phyloP scores from a whole-genome alignment of 1,140 invertebrate species.

The Ephestia elutella region DNA sequence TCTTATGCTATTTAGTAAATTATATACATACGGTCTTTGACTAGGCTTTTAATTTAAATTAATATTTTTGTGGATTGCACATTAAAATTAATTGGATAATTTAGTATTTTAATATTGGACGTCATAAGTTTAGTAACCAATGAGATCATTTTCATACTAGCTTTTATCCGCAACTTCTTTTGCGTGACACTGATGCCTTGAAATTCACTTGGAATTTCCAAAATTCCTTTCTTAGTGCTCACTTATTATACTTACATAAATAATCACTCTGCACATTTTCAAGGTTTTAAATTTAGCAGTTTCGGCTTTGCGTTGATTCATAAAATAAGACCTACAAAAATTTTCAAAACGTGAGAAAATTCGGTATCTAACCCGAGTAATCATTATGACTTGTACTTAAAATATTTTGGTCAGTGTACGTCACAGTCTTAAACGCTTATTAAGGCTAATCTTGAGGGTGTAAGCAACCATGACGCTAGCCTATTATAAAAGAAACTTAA shows the following conservation, averaged over 20 bases:
- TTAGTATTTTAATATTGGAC: neutral
- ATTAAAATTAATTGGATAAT: conserved; percentile 1
- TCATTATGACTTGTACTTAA: conserved; percentile 2
- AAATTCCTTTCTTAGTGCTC: no score
- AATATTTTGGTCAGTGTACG: conserved; percentile 10
- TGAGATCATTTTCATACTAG: no score
- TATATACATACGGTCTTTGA: conserved; percentile 4
- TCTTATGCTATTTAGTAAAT: conserved; percentile 17
- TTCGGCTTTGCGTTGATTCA: no score
- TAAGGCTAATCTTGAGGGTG: conserved; percentile 45
- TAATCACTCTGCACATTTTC: no score
- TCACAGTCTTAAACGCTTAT: conserved; percentile 41
- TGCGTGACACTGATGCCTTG: no score
- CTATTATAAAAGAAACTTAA: conserved; percentile 50
- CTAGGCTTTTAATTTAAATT: conserved; percentile 2
- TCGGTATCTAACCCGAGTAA: neutral
- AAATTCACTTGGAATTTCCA: no score
- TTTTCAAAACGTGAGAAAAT: neutral
- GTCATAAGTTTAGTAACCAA: neutral
- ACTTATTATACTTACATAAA: no score
- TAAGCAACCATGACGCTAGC: conserved; percentile 48
- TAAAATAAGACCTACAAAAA: neutral
- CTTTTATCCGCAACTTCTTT: no score
- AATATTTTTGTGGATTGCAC: neutral
- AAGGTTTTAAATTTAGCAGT: no score